Evolutionary conservation across 2,113 vertebrate species (phyloP), one percentile per base, ranked within the genome.

Genomic region (Lagopus leucura): DNA sequence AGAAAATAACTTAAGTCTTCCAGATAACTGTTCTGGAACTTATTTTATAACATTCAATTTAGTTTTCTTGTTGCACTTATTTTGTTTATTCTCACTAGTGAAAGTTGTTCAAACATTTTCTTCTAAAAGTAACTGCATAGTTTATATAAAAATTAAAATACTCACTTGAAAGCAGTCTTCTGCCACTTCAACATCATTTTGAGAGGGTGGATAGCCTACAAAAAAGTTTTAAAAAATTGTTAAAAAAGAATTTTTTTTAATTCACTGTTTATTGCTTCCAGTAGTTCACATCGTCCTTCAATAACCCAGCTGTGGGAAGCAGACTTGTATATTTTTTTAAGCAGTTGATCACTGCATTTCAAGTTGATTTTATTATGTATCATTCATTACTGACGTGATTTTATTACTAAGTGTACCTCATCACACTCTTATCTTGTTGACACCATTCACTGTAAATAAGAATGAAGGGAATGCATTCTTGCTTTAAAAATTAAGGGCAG

Each of bases 121-220:
- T 64, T 60, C 20, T 55, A 70, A n/a, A 85, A 85, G 32, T 24
- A 93, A 86, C 30, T 64, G 36, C 40, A 89, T 28, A 38, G 81
- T 58, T 74, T 79, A 82, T 88, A 80, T 0, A 45, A 93, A 86
- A 79, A 78, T 22, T 14, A 87, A 85, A 92, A 13, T 40, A 98
- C 99, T 98, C 96, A 99, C 99, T 97, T 98, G 98, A 97, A 98
- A 97, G 90, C 98, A 98, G 88, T 98, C 98, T 92, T 99, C 98
- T 50, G 97, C 92, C 93, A 95, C 96, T 94, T 99, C 98, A 22
- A 97, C 94, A 88, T 99, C 99, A 86, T 97, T 98, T 94, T 98
- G 97, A 43, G 96, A 98, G 10, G 97, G 88, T 82, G 98, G 97
- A 93, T 98, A 99, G 87, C 98, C 99, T 99, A 96, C 64, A 82